These are phyloP conservation scores for Quiscalus mexicanus DNA, from an alignment of 2,113 vertebrate genomes.

Conservation along the genomic window DNA sequence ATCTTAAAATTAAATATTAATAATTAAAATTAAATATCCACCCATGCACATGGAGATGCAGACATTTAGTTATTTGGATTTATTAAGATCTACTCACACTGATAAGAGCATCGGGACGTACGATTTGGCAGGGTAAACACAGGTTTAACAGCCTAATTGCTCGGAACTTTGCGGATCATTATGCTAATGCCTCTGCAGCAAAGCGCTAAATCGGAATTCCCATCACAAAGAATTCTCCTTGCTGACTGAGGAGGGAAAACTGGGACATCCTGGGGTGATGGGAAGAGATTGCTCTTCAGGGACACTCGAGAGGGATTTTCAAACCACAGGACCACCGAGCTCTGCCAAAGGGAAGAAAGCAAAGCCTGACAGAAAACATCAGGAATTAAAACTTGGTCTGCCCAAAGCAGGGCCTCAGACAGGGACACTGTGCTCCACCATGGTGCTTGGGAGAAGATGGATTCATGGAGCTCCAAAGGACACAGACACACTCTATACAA, in stretches of 20 bases:
- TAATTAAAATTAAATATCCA: neutral
- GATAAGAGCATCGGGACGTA: neutral
- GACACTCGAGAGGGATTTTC: neutral
- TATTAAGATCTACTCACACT: neutral
- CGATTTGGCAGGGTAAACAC: neutral
- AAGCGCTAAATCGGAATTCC: neutral
- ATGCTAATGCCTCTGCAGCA: neutral
- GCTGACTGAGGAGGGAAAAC: neutral
- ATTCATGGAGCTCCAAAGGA: neutral
- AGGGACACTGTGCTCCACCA: accelerated
- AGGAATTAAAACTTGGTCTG: neutral
- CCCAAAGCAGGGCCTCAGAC: neutral
- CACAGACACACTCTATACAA: accelerated
- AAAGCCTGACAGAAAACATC: neutral
- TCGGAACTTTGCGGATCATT: neutral
- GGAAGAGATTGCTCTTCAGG: neutral
- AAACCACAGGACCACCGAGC: neutral
- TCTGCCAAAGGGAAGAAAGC: neutral
- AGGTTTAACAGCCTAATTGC: constrained; percentile 5
- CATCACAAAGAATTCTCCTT: neutral
- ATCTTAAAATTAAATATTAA: neutral
- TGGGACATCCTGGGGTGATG: neutral
- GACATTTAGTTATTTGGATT: neutral
- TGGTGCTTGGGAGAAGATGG: neutral
- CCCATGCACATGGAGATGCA: neutral